Percentiles rank a stretch among this genome's conserved stretches.
Conservation (phyloP, 2,797 vertebrate species). For the Valencia hispanica region DNA sequence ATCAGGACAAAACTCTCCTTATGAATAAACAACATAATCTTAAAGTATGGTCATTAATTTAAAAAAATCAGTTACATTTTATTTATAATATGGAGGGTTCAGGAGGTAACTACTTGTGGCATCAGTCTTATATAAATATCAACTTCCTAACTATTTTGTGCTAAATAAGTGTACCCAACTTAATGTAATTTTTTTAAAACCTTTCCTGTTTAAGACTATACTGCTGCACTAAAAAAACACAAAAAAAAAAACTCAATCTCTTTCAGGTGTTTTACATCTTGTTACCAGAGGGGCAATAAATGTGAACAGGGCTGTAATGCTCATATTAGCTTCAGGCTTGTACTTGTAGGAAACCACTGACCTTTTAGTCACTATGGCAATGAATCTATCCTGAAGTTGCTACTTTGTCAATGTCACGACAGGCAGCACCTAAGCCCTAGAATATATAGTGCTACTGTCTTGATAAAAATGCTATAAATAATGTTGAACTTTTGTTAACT, state of each 20-base stretch:
- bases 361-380: neutral
- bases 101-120: neutral
- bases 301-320: neutral
- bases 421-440: neutral
- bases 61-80: neutral
- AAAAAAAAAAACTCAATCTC: too few species aligned
- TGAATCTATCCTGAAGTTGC: constrained; percentile 4
- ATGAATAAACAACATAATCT: neutral
- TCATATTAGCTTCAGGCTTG: neutral
- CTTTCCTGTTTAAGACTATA: neutral
- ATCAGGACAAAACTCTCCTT: neutral
- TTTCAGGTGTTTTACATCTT: neutral
- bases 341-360: constrained; percentile 3
- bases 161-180: neutral
- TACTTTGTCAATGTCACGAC: neutral
- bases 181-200: neutral
- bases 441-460: neutral
- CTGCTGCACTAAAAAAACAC: too few species aligned
- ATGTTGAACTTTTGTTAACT: constrained; percentile 3
- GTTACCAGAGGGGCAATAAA: neutral
- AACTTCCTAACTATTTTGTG: neutral
- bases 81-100: neutral
- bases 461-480: neutral
- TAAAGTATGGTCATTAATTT: too few species aligned
- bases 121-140: neutral